Base-by-base conservation (phyloP, 2,797 vertebrate genomes). In the Lagodon rhomboides region DNA sequence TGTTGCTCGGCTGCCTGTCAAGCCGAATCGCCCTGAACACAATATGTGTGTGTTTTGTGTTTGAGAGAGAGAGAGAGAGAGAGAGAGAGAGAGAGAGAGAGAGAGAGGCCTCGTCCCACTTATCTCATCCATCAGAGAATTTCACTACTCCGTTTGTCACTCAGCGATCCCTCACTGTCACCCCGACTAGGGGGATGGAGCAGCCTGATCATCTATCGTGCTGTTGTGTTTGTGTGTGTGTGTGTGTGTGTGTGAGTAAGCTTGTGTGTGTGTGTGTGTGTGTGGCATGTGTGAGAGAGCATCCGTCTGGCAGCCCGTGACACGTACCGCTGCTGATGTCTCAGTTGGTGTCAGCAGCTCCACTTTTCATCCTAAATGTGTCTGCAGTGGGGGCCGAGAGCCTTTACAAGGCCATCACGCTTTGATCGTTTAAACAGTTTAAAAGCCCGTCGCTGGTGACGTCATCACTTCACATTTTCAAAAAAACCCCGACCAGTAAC, bases 351-450 rank as follows among this genome's bases (percentile, higher is more conserved):
- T 89, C 87, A 89, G 85, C 83, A 50, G 85, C 80, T 78, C 77
- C 86, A 91, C 91, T 91, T 87, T 90, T 90, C 88, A 92, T 89
- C 88, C 88, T 82, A 77, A 90, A 91, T 87, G 88, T 61, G 87
- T 91, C 87, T 86, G 81, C 79, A 27, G 64, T 34, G 60, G 77
- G 41, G 67, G 63, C 67, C 34, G 62, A 46, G 72, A 84, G 80
- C 56, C 67, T 49, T 62, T 47, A 47, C 65, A 53, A 62, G 72
- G 55, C 82, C 80, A 68, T 30, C 59, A 15, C 0, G 50, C 58
- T 74, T 16, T 58, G 70, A 65, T 61, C 77, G 65, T 63, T 63
- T 71, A 59, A 82, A 76, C 62, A 11, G 38, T 82, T 81, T 75
- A 20, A 85, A 78, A 68, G 49, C 56, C 64, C 53, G 58, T 18